Base-by-base conservation (phyloP, 1,140 invertebrate species). In the Brachionus plicatilis region DNA sequence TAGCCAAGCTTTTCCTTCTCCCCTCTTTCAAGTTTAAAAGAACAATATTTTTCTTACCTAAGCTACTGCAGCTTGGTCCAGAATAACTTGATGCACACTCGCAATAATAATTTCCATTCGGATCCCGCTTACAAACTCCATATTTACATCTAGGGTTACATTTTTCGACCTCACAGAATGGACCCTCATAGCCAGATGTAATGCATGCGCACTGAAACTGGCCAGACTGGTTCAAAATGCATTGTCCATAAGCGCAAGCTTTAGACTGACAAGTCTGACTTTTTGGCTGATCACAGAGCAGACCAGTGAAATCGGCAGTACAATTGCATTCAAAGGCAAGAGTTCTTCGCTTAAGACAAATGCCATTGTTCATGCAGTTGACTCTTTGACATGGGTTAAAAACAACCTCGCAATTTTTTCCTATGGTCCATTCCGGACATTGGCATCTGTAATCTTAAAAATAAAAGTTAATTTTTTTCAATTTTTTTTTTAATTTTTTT, bases 361-460 rank as follows among this genome's bases (percentile, higher is more conserved):
- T 82, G 1, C 79, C 79, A 27, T 82, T 82, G 33, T 82, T 82
- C 79, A 82, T 82, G n/a, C 79, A 82, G 27, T 68, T 82, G 37
- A 82, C 53, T 82, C 79, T 60, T 60, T 68, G 53, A 37, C 79
- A 82, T 3, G 79, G 79, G 17, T 82, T 82, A 27, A 82, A 82
- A 33, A 82, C 79, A 45, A 82, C 79, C 29, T 82, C 79, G 24
- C 79, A 82, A 68, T 82, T 82, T 68, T 82, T 82, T 5, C 79
- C 79, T 12, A 82, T 82, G 17, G 79, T 82, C 79, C 79, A 82
- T 14, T 82, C 79, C 14, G 79, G 79, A 82, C 79, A 82, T 65
- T 82, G 79, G 45, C 79, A 82, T 47, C 14, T 82, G 27, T 82
- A 82, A 65, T 82, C 79, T 82, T 17, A 33, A 17, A 56, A 47